These are phyloP conservation scores for Xestoiulus laeticollis DNA, from an alignment of 2,888 invertebrate species.

Conservation along the genomic window DNA sequence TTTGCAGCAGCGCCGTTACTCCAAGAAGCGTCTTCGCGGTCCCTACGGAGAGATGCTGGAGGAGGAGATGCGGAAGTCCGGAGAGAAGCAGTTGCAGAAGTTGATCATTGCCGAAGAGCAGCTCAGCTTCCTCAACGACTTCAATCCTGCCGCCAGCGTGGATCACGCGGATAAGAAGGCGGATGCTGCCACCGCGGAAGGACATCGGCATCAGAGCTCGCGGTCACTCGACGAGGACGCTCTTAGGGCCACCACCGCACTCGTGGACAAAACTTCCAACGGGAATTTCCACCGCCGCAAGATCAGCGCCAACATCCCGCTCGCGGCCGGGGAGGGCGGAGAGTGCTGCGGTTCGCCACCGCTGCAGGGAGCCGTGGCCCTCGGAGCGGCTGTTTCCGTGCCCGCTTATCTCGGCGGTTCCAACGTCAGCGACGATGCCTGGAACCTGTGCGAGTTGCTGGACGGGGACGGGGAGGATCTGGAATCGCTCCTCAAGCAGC, in stretches of 20 bases:
- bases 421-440: neutral
- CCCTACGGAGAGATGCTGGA: conserved; percentile 83
- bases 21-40: conserved; percentile 78
- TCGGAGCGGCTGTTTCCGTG: neutral
- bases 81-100: conserved; percentile 56
- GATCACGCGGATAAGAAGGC: neutral
- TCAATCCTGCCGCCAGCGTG: conserved; percentile 19
- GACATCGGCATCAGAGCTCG: neutral
- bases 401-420: neutral
- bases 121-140: conserved; percentile 69
- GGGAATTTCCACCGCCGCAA: neutral
- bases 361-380: neutral
- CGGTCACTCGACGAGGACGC: conserved; percentile 46
- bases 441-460: conserved; percentile 46
- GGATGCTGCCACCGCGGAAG: neutral
- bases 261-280: neutral
- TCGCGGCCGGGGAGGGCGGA: neutral
- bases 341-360: neutral
- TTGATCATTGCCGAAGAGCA: conserved; percentile 71
- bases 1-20: conserved; percentile 69
- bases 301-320: neutral
- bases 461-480: conserved; percentile 51
- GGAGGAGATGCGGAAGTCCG: conserved; percentile 80
- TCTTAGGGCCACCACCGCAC: neutral
- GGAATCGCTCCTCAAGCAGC: conserved; percentile 47